phyloP scores from a whole-genome alignment of 2,113 vertebrate genomes.

The Lophura nycthemera region DNA sequence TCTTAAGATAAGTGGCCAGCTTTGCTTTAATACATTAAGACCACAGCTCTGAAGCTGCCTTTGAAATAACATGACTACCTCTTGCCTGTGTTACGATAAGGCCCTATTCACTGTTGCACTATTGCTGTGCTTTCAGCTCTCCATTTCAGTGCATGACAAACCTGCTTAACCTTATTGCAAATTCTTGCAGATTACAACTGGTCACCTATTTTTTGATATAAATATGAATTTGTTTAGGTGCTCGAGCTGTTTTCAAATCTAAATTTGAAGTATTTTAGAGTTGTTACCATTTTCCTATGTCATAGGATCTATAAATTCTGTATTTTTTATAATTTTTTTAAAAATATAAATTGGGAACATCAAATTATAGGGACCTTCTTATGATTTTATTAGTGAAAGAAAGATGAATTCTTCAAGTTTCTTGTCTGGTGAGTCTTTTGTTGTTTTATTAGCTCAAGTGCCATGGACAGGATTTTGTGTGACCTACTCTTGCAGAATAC shows the following conservation, averaged over 20 bases:
- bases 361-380: constrained; percentile 20
- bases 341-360: background rate
- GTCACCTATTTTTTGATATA: constrained; percentile 13
- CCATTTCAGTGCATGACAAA: constrained; percentile 49
- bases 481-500: constrained; percentile 10
- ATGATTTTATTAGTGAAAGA: constrained; percentile 28
- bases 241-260: background rate
- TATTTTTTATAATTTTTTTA: background rate
- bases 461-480: constrained; percentile 39
- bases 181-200: constrained; percentile 36
- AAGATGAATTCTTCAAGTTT: constrained; percentile 9
- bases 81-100: constrained; percentile 28
- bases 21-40: constrained; percentile 58
- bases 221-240: background rate
- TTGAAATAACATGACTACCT: background rate
- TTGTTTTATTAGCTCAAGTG: constrained; percentile 24
- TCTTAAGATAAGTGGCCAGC: constrained; percentile 72
- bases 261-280: constrained; percentile 16
- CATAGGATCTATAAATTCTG: constrained; percentile 1
- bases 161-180: constrained; percentile 41
- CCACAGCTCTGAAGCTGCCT: constrained; percentile 45
- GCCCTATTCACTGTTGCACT: constrained; percentile 5
- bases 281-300: constrained; percentile 13
- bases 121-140: background rate
- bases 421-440: constrained; percentile 30